Conservation (phyloP, 2,113 vertebrate genomes). For the Campylomormyrus numenius region DNA sequence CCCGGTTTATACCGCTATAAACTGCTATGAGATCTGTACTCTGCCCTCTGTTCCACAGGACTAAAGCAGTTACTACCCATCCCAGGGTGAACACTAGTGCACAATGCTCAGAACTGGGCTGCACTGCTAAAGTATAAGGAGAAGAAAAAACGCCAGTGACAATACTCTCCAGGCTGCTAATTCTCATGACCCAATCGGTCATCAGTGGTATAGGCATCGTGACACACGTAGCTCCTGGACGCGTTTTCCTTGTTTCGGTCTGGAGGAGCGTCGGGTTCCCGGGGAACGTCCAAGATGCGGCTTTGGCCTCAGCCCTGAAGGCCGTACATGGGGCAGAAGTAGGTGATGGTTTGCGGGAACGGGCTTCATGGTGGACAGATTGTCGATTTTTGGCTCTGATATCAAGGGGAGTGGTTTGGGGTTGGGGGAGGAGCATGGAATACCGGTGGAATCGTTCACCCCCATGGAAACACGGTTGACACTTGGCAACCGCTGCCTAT, state of each 20-base stretch:
- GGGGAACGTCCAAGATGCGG: not conserved
- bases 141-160: not conserved
- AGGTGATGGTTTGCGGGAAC: not conserved
- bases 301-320: not conserved
- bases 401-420: not conserved
- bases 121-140: not conserved
- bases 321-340: not conserved
- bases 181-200: not conserved
- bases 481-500: not conserved
- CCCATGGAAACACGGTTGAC: not conserved
- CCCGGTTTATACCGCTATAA: not conserved
- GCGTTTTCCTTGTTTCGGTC: not conserved
- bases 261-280: not conserved
- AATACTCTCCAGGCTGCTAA: not conserved
- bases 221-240: not conserved
- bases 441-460: not conserved
- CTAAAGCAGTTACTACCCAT: not conserved
- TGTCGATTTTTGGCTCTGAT: not conserved
- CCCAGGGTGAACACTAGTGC: not conserved
- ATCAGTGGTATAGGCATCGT: not conserved
- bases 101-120: not conserved
- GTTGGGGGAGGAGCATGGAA: not conserved
- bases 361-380: not conserved
- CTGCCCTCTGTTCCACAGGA: not conserved
- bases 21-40: not conserved